A percentile compares a stretch with the other conserved stretches of the same genome.
phyloP scores from a whole-genome alignment of 2,113 vertebrate genomes.

The Entomyzon cyanotis region DNA sequence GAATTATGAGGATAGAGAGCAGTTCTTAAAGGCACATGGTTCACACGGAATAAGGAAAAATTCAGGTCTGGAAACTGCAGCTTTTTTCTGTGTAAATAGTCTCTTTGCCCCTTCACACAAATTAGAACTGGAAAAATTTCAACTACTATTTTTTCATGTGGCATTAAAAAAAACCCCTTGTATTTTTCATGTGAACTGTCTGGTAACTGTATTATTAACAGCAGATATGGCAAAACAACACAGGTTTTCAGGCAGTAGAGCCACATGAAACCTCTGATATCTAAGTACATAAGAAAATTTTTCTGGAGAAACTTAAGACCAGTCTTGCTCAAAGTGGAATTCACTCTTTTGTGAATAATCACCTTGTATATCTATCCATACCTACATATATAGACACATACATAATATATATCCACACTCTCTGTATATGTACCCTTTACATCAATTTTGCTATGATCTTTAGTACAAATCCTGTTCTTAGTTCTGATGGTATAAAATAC shows the following conservation, averaged over 20 bases:
- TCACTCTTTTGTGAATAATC: not conserved
- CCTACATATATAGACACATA: not conserved
- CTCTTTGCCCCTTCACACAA: not conserved
- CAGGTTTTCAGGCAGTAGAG: not conserved
- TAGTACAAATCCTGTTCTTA: not conserved
- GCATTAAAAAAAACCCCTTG: not conserved
- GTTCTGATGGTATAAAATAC: not conserved
- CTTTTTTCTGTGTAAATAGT: not conserved
- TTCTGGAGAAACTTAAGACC: not conserved
- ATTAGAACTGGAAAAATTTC: not conserved
- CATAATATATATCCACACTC: not conserved
- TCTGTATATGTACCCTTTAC: not conserved
- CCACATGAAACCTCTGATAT: not conserved
- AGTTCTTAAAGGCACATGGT: not conserved
- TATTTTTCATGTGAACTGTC: not conserved
- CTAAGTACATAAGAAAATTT: not conserved
- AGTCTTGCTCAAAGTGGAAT: not conserved
- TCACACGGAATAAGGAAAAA: not conserved
- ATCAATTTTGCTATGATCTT: not conserved
- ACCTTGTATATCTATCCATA: not conserved
- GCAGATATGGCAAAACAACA: not conserved
- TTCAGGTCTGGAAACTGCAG: not conserved
- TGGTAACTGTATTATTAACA: not conserved
- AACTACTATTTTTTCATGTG: not conserved
- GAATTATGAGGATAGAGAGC: not conserved